Conservation (phyloP, 1,140 invertebrate species). For the Platyscapa corneri region DNA sequence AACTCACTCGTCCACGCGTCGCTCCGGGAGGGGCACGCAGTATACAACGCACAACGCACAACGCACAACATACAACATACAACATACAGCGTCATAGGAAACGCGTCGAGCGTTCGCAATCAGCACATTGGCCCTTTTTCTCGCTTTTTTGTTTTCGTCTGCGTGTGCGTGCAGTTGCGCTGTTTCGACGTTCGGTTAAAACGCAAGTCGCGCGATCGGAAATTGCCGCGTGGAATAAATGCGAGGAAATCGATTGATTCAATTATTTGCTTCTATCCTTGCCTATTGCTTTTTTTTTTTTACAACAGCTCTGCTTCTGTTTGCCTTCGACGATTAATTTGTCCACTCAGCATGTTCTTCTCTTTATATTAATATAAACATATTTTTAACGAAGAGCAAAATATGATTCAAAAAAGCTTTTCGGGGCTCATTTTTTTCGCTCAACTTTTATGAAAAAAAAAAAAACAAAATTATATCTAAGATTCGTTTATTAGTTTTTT, state of each 20-base stretch:
- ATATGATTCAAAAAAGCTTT: too few relatives aligned
- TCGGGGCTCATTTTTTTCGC: too few relatives aligned
- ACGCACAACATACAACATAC: too few relatives aligned
- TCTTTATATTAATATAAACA: background rate
- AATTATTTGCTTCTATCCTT: background rate
- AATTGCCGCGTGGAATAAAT: constrained; percentile 1
- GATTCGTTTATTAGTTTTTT: too few relatives aligned
- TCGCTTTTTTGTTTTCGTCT: background rate
- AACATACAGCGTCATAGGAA: background rate
- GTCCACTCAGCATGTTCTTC: background rate
- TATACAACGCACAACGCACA: background rate
- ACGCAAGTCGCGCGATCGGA: constrained; percentile 1
- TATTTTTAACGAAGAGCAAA: too few relatives aligned
- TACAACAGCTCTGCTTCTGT: background rate
- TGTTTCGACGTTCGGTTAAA: background rate
- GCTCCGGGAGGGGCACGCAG: too few relatives aligned
- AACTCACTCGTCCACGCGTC: constrained; percentile 53
- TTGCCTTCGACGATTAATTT: background rate
- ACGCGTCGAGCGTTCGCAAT: constrained; percentile 12
- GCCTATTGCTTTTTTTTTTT: background rate
- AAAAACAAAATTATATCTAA: too few relatives aligned
- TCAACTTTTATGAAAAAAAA: too few relatives aligned
- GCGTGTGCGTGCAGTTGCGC: background rate
- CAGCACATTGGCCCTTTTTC: background rate
- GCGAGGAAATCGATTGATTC: constrained; percentile 25